phyloP scores from a whole-genome alignment of 2,888 invertebrate species.

The Eupithecia inturbata region DNA sequence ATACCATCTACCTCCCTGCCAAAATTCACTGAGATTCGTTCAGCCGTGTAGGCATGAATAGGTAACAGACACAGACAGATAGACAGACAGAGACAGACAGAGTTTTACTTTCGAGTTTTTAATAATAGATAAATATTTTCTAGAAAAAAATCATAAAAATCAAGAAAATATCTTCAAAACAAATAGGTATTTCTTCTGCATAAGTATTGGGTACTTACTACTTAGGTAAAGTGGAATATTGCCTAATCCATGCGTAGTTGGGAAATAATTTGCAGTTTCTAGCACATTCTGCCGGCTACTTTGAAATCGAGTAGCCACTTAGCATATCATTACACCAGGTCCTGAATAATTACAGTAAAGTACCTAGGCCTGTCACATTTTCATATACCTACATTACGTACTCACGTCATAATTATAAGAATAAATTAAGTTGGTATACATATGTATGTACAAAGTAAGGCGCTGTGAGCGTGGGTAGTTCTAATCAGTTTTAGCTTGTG shows the following conservation, averaged over 20 bases:
- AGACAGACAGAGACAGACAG: too few relatives aligned
- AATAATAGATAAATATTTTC: too few relatives aligned
- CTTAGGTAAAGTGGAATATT: background rate
- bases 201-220: too few relatives aligned
- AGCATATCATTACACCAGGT: conserved; percentile 34
- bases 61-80: too few relatives aligned
- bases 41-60: too few relatives aligned
- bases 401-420: conserved; percentile 34
- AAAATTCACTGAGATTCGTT: too few relatives aligned
- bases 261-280: conserved; percentile 27
- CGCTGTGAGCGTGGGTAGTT: conserved; percentile 19
- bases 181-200: background rate
- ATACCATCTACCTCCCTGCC: too few relatives aligned
- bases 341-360: conserved; percentile 30
- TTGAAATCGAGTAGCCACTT: conserved; percentile 32
- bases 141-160: too few relatives aligned
- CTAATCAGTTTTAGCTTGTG: conserved; percentile 14
- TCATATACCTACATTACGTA: conserved; percentile 19
- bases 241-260: conserved; percentile 11
- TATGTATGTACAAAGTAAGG: background rate
- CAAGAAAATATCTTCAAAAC: too few relatives aligned
- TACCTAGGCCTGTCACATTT: conserved; percentile 33
- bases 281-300: conserved; percentile 19
- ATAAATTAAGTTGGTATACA: background rate
- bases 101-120: too few relatives aligned